Evolutionary conservation across 2,797 vertebrate species (phyloP).

Genomic region (Channallabes apus): DNA sequence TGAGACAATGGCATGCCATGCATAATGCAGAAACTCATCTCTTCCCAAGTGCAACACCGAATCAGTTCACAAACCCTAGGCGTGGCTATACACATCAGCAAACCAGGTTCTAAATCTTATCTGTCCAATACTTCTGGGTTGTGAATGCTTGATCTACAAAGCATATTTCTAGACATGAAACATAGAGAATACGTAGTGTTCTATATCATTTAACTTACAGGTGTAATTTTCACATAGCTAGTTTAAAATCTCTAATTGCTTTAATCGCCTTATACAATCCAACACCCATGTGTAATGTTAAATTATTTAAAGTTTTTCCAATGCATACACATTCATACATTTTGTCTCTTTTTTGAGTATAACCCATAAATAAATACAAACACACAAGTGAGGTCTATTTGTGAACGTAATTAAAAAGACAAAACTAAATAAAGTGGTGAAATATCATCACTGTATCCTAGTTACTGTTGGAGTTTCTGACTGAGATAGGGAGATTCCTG

Average conservation of each 20-base stretch:
- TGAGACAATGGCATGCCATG: conserved; percentile 98
- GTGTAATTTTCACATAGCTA: conserved; percentile 80
- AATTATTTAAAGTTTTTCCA: conserved; percentile 76
- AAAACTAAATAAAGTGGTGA: conserved; percentile 85
- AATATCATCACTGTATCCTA: conserved; percentile 85
- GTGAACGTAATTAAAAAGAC: conserved; percentile 93
- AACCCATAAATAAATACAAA: conserved; percentile 99
- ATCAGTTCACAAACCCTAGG: conserved; percentile 89
- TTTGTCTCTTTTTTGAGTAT: conserved; percentile 78
- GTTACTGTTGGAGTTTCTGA: conserved; percentile 80
- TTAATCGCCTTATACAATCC: conserved; percentile 83
- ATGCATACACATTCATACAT: conserved; percentile 78
- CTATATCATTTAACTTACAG: conserved; percentile 88
- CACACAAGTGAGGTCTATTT: conserved; percentile 99
- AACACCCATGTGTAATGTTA: conserved; percentile 87
- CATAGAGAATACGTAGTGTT: conserved; percentile 93
- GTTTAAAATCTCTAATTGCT: conserved; percentile 84
- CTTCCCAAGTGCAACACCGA: conserved; percentile 82
- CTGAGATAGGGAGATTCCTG: conserved; percentile 74
- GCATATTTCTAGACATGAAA: conserved; percentile 80
- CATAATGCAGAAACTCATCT: conserved; percentile 93
- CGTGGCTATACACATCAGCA: conserved; percentile 89
- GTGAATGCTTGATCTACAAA: conserved; percentile 83
- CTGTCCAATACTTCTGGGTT: conserved; percentile 78
- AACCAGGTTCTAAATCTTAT: conserved; percentile 79